phyloP scores from a whole-genome alignment of 2,888 invertebrate species.

The Eurois occulta region DNA sequence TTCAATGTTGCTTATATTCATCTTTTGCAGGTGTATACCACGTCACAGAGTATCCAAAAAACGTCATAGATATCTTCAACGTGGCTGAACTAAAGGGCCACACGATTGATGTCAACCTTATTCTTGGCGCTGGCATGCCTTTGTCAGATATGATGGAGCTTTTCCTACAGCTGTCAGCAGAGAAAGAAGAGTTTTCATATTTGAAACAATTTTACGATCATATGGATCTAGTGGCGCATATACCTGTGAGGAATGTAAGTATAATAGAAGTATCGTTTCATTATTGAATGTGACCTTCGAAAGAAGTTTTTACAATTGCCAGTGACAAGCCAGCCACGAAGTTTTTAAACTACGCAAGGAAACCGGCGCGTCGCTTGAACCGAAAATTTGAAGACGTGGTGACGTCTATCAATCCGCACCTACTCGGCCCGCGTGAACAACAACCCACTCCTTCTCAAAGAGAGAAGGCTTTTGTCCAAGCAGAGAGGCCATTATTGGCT shows the following conservation, averaged over 20 bases:
- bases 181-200: constrained; percentile 90
- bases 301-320: not conserved
- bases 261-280: not conserved
- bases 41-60: constrained; percentile 77
- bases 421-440: not conserved
- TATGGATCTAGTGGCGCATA: constrained; percentile 93
- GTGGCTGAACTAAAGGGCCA: constrained; percentile 80
- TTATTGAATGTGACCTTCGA: not conserved
- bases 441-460: not conserved
- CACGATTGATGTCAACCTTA: constrained; percentile 80
- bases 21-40: constrained; percentile 81
- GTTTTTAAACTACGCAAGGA: not conserved
- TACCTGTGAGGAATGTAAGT: constrained; percentile 93
- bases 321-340: not conserved
- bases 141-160: constrained; percentile 83
- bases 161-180: constrained; percentile 76
- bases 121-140: constrained; percentile 82
- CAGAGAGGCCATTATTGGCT: not conserved
- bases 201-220: constrained; percentile 91
- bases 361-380: not conserved
- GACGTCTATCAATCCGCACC: not conserved
- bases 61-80: constrained; percentile 81
- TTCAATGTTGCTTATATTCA: not conserved
- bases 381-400: not conserved
- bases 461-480: not conserved